Base-by-base conservation (phyloP, 2,888 invertebrate genomes). In the Ferrisia virgata region DNA sequence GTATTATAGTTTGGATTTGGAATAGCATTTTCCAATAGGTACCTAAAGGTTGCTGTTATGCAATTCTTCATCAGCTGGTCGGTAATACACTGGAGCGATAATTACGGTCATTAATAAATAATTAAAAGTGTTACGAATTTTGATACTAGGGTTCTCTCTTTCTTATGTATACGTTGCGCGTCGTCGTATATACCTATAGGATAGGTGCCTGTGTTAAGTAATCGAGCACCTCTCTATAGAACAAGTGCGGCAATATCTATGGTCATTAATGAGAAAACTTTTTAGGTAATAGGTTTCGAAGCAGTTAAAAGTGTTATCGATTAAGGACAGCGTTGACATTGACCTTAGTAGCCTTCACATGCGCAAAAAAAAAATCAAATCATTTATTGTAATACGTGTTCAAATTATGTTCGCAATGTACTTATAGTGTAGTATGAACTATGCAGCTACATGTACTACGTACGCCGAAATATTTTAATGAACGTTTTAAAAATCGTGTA, bases 91-190 rank as follows among this genome's bases (percentile, higher is more conserved):
- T 72, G 36, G 28, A 9, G 31, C 5, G 36, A 36, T 76, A 76
- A 76, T 76, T 76, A 33, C 72, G 36, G n/a, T 76, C 72, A n/a
- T 76, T 36, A 76, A 76, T 76, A 76, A 76, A 76, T 76, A 76
- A 76, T 76, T 76, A 76, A 76, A 76, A 36, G 33, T 76, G 28
- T 64, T 64, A 64, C 64, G 64, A 64, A 64, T 64, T 64, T 28
- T 64, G 28, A 64, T 64, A 53, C 53, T 53, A 53, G 22, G 53
- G 53, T 18, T 53, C 53, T 53, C 47, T 11, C 40, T 40, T 40
- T 40, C n/a, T n/a, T 11, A n/a, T 47, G 40, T 11, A 40, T 40
- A 40, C 2, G n/a, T n/a, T n/a, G n/a, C n/a, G n/a, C n/a, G 39
- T 39, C 11, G 39, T 39, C 39, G 39, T 39, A 11, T 39, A n/a